Evolutionary conservation across 2,113 vertebrate genomes (phyloP), one percentile per base, ranked within the genome.

Genomic region (Eleginops maclovinus): DNA sequence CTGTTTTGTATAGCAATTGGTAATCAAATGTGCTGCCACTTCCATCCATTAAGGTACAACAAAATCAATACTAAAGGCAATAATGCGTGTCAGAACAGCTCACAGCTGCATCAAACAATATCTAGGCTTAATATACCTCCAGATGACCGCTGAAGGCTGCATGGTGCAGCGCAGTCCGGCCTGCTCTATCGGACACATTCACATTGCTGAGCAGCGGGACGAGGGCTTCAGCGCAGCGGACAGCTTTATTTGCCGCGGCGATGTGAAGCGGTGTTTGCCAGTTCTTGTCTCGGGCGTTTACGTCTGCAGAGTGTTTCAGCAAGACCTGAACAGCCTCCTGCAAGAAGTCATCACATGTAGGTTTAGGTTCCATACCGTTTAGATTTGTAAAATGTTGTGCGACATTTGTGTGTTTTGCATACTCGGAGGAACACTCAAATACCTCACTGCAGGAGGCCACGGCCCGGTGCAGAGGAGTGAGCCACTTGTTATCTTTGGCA

Each of bases 401-500:
- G 21, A 62, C 12, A 24, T 17, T 31, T 44, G 22, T 17, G 12
- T 43, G 41, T 31, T 50, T 54, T 12, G 22, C 21, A 64, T 53
- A 51, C 54, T 13, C 11, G 11, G 5, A 24, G 36, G 36, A 54
- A 36, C 16, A 13, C 70, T 55, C 61, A 44, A 75, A 62, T 97
- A 99, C 98, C 97, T 99, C 98, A 90, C 97, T 98, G 94, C 98
- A 98, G 89, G 98, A 99, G 77, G 98, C 98, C 93, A 99, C 97
- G 73, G 98, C 97, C 92, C 98, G 96, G 92, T 99, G 98, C 92
- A 99, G 96, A 93, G 98, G 98, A 94, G 97, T 99, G 91, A 99
- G 96, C 98, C 98, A 99, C 95, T 99, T 99, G 96, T 96, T 98
- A 95, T 99, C 98, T 98, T 99, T 99, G 97, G 98, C 97, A 96